phyloP scores from a whole-genome alignment of 2,888 invertebrate species.

The Rhodophaea formosa region DNA sequence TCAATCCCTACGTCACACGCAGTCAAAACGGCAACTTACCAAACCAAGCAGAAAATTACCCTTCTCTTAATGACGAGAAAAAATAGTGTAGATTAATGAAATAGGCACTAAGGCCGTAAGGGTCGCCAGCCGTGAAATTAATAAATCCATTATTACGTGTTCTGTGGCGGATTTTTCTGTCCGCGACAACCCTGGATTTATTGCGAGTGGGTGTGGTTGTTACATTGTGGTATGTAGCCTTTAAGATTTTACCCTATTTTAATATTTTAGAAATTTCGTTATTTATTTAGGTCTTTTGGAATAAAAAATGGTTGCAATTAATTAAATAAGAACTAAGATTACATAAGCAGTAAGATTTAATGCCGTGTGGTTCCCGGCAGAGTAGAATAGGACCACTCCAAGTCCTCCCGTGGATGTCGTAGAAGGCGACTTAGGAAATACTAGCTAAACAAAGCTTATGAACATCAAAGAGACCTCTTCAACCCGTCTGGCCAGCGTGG shows the following conservation, averaged over 20 bases:
- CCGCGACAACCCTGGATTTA: constrained; percentile 65
- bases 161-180: constrained; percentile 63
- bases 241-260: not conserved
- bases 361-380: too few species aligned
- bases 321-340: too few species aligned
- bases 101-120: constrained; percentile 35
- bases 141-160: constrained; percentile 73
- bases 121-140: constrained; percentile 60
- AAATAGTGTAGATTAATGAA: constrained; percentile 12
- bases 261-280: too few species aligned
- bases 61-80: constrained; percentile 12
- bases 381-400: too few species aligned
- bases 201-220: constrained; percentile 50
- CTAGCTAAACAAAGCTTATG: too few species aligned
- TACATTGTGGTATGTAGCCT: constrained; percentile 33
- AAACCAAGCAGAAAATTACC: constrained; percentile 9
- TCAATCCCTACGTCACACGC: constrained; percentile 5
- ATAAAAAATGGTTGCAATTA: too few species aligned
- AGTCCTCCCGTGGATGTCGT: too few species aligned
- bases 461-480: too few species aligned
- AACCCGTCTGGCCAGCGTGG: too few species aligned
- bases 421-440: too few species aligned
- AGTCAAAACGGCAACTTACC: not conserved
- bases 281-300: too few species aligned
- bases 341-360: too few species aligned